A percentile compares a stretch with the other conserved stretches of the same genome.
Conservation (phyloP, 1,140 invertebrate genomes). For the Phymorhynchus buccinoides region DNA sequence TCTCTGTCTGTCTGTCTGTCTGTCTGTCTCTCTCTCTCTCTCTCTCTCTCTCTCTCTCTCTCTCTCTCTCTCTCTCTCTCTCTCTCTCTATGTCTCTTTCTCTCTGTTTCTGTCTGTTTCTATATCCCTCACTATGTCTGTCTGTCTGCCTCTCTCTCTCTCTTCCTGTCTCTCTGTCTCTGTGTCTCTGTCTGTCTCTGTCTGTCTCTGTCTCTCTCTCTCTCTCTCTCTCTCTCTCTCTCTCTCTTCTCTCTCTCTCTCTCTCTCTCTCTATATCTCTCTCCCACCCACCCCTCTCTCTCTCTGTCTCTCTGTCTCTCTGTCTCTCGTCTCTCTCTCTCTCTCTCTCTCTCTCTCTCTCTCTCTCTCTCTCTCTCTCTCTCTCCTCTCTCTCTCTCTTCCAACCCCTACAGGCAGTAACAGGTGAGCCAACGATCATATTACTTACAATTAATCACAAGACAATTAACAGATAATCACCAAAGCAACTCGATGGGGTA, state of each 20-base stretch:
- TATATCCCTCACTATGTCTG: too few relatives aligned
- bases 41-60: background rate
- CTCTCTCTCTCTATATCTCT: background rate
- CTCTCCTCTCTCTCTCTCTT: background rate
- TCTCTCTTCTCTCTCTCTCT: background rate
- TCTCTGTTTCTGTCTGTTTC: background rate
- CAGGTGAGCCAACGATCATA: too few relatives aligned
- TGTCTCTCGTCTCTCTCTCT: background rate
- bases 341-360: background rate
- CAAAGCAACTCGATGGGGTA: too few relatives aligned
- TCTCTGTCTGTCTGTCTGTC: background rate
- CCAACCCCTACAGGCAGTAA: too few relatives aligned
- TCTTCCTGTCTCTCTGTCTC: background rate
- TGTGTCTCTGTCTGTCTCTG: background rate
- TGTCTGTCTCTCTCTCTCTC: background rate
- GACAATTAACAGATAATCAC: too few relatives aligned
- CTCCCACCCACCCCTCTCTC: background rate
- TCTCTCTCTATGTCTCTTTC: background rate
- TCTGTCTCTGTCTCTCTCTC: background rate
- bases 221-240: background rate
- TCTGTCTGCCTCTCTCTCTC: background rate
- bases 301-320: background rate
- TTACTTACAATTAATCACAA: too few relatives aligned
- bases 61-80: background rate
- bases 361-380: background rate